These are phyloP conservation scores for Dynastes grantii DNA, from an alignment of 2,888 invertebrate genomes.

Conservation along the genomic window DNA sequence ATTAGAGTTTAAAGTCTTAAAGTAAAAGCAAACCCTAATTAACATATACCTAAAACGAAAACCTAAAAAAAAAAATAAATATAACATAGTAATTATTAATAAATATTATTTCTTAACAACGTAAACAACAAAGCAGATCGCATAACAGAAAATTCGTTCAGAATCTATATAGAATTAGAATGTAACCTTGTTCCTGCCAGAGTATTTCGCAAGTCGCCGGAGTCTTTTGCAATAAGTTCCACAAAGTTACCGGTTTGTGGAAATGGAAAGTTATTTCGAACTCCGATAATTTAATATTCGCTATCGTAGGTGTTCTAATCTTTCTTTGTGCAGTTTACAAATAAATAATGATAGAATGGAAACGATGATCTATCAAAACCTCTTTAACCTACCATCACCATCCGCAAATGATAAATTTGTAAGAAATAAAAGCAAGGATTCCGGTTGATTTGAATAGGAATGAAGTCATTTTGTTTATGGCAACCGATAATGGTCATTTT, in stretches of 20 bases:
- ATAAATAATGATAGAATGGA: not conserved
- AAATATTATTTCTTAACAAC: slow-evolving; percentile 1
- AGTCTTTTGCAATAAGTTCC: slow-evolving; percentile 18
- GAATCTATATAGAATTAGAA: slow-evolving; percentile 6
- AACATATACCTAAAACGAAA: not conserved
- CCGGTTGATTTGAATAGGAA: too few species aligned
- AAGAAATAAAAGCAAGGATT: too few species aligned
- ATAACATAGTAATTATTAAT: not conserved
- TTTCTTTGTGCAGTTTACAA: not conserved
- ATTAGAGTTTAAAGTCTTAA: too few species aligned
- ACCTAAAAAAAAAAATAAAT: not conserved
- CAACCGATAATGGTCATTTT: not conserved
- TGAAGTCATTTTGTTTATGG: not conserved
- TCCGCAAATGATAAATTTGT: too few species aligned
- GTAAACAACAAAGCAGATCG: not conserved
- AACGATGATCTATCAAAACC: not conserved
- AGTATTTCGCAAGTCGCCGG: slow-evolving; percentile 17
- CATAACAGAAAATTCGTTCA: not conserved
- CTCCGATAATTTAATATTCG: not conserved
- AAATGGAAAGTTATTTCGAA: slow-evolving; percentile 25
- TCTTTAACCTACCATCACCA: too few species aligned
- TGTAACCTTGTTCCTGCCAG: slow-evolving; percentile 23
- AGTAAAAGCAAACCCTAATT: too few species aligned
- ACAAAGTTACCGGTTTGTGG: slow-evolving; percentile 16
- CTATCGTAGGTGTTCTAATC: not conserved